Evolutionary conservation across 2,888 invertebrate species (phyloP).

Genomic region (Rhabditophanes sp.): DNA sequence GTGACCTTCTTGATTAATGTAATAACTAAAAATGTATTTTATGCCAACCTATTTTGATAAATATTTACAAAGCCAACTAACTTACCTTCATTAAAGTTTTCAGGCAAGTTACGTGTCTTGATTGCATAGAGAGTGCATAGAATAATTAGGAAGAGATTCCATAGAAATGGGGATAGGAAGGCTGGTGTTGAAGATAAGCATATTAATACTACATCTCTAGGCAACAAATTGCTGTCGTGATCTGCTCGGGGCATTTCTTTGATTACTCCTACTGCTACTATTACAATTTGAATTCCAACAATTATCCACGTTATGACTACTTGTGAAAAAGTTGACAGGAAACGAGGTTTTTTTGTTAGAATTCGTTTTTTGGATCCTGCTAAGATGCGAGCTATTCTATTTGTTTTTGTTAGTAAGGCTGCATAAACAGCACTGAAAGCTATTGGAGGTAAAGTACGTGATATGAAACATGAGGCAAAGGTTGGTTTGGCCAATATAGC

Average conservation of each 20-base stretch:
- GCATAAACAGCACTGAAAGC: conserved; percentile 94
- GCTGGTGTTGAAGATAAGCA: conserved; percentile 49
- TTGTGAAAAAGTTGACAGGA: conserved; percentile 70
- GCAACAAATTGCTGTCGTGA: conserved; percentile 20
- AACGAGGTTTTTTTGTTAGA: conserved; percentile 68
- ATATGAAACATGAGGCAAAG: conserved; percentile 55
- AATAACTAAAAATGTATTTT: background rate
- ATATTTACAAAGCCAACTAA: conserved; percentile 66
- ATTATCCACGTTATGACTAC: conserved; percentile 67
- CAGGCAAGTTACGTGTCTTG: conserved; percentile 84
- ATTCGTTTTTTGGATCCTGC: conserved; percentile 90
- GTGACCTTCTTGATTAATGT: too few species aligned
- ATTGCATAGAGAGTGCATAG: conserved; percentile 87
- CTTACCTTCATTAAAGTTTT: conserved; percentile 76
- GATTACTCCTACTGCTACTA: conserved; percentile 49
- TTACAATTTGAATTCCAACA: conserved; percentile 68
- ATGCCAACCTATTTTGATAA: conserved; percentile 47
- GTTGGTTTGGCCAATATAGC: conserved; percentile 64
- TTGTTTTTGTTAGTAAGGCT: conserved; percentile 86
- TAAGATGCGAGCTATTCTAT: conserved; percentile 84
- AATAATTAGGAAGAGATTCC: conserved; percentile 58
- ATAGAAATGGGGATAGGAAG: conserved; percentile 67
- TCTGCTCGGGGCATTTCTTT: conserved; percentile 48
- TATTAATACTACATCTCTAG: conserved; percentile 46
- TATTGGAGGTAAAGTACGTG: conserved; percentile 77